A percentile compares a stretch with the other conserved stretches of the same genome.
Evolutionary conservation across 2,888 invertebrate species (phyloP).

Genomic region (Stenchaetothrips biformis): DNA sequence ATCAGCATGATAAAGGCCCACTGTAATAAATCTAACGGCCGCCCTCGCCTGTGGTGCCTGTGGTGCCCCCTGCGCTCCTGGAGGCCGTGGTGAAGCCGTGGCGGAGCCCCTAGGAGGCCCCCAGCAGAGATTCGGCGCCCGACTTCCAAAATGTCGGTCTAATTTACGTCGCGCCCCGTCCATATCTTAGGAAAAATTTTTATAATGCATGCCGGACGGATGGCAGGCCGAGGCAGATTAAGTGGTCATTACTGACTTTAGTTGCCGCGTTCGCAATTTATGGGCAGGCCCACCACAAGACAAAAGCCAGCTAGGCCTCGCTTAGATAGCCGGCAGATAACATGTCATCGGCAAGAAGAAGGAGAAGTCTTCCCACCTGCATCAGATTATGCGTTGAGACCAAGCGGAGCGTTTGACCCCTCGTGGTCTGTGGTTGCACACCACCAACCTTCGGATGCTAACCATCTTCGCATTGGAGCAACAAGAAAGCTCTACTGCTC

Average conservation of each 20-base stretch:
- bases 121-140: slow-evolving; percentile 19
- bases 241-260: neutral
- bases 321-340: neutral
- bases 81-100: neutral
- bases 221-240: neutral
- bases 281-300: neutral
- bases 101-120: neutral
- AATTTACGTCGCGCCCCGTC: neutral
- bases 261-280: neutral
- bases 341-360: no score
- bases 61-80: neutral
- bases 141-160: neutral
- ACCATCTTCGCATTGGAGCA: no score
- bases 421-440: no score
- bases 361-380: neutral
- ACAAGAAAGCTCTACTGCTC: no score
- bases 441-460: no score
- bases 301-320: neutral
- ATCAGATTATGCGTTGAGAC: no score
- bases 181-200: neutral
- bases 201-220: neutral
- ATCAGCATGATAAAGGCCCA: slow-evolving; percentile 13
- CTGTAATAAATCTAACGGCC: neutral
- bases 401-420: no score
- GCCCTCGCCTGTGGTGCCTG: neutral